Percentiles rank a stretch among this genome's conserved stretches.
phyloP scores from a whole-genome alignment of 2,888 invertebrate genomes.

The Drosophila sordidula region DNA sequence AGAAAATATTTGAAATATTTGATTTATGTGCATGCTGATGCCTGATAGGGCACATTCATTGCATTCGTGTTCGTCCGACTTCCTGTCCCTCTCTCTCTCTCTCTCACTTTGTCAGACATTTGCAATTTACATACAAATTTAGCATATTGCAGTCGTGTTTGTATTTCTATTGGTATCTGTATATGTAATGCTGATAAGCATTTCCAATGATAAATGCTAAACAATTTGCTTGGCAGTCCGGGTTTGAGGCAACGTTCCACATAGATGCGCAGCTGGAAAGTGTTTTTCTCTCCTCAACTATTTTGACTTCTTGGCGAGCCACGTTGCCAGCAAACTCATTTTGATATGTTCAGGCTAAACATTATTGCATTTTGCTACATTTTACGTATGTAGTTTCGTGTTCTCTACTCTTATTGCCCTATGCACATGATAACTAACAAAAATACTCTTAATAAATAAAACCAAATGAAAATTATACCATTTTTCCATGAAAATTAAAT shows the following conservation, averaged over 20 bases:
- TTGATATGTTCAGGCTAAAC: slow-evolving; percentile 58
- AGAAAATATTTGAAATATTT: slow-evolving; percentile 73
- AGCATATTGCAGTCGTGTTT: slow-evolving; percentile 42
- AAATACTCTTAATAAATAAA: not conserved
- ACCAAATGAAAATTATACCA: not conserved
- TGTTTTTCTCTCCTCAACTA: not conserved
- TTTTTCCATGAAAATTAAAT: slow-evolving; percentile 18
- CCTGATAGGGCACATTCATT: slow-evolving; percentile 62
- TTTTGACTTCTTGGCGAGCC: slow-evolving; percentile 3
- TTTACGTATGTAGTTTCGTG: slow-evolving; percentile 22
- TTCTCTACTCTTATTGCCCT: slow-evolving; percentile 64
- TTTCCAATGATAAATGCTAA: slow-evolving; percentile 73
- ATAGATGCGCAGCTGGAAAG: slow-evolving; percentile 8
- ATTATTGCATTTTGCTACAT: slow-evolving; percentile 49
- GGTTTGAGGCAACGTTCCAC: slow-evolving; percentile 50
- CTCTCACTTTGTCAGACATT: slow-evolving; percentile 26
- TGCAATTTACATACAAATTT: slow-evolving; percentile 56
- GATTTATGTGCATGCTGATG: slow-evolving; percentile 74
- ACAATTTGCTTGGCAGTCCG: slow-evolving; percentile 71
- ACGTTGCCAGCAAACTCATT: slow-evolving; percentile 41
- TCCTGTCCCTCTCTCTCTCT: slow-evolving; percentile 19
- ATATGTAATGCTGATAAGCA: slow-evolving; percentile 67
- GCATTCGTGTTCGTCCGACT: slow-evolving; percentile 41
- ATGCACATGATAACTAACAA: slow-evolving; percentile 41
- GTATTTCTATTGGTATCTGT: slow-evolving; percentile 14